phyloP scores from a whole-genome alignment of 2,888 invertebrate species.

The Phyto melanocephala region DNA sequence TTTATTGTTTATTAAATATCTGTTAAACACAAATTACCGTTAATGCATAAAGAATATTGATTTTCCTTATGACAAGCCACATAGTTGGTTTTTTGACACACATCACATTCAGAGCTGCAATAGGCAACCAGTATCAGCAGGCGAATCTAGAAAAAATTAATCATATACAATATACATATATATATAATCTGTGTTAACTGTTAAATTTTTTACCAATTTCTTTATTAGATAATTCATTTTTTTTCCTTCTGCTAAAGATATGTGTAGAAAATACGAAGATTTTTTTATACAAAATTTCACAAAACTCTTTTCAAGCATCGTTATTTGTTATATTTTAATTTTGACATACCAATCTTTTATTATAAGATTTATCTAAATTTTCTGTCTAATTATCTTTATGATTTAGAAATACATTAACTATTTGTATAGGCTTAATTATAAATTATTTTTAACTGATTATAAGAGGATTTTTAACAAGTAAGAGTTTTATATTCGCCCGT shows the following conservation, averaged over 20 bases:
- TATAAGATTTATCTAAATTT: slow-evolving; percentile 8
- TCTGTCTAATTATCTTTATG: slow-evolving; percentile 31
- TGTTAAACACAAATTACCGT: slow-evolving; percentile 43
- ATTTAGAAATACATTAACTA: too few species aligned
- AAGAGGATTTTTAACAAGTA: too few species aligned
- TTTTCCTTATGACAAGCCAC: slow-evolving; percentile 63
- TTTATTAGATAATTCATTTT: background rate
- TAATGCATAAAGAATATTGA: slow-evolving; percentile 62
- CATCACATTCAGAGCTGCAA: slow-evolving; percentile 43
- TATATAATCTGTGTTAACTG: too few species aligned
- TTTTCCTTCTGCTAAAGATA: background rate
- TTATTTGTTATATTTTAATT: background rate
- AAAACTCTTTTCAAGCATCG: background rate
- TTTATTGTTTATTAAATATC: background rate
- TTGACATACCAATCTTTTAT: background rate
- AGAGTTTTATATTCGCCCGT: too few species aligned
- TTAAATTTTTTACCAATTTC: slow-evolving; percentile 8
- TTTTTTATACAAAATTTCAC: background rate
- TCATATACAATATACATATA: too few species aligned
- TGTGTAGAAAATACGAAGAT: background rate
- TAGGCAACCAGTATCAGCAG: background rate
- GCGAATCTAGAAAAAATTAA: background rate
- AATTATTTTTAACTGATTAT: too few species aligned
- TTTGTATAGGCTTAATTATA: too few species aligned
- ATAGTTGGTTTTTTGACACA: slow-evolving; percentile 57